Evolutionary conservation across 2,797 vertebrate genomes (phyloP), one percentile per base, ranked within the genome.

Genomic region (Lateolabrax maculatus): DNA sequence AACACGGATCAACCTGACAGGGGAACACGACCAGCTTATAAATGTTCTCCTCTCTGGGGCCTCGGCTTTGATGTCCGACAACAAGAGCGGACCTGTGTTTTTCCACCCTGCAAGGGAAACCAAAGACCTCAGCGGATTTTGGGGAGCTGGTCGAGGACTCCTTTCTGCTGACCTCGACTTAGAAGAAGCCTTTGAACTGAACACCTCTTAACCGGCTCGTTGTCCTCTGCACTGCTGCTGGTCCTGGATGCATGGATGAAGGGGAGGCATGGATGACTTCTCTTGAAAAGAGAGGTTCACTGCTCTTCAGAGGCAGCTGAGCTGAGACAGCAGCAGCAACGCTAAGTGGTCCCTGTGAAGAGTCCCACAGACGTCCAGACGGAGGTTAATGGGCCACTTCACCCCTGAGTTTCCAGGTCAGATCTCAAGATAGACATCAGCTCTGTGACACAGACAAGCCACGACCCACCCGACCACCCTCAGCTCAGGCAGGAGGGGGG

Each of bases 341-440:
- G 65, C 62, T 84, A 84, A 89, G 88, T 85, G 90, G 75, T 68
- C 84, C 60, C 68, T 55, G 69, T 76, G 85, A 90, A 60, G 80
- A 80, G 75, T 64, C 29, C 37, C 25, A 5, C 63, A 88, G 77
- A 62, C 46, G 27, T 48, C 62, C 57, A 77, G 79, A 75, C 58
- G 4, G 79, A 65, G 90, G 87, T 90, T 87, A 92, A 89, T 85
- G 84, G 89, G 75, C 63, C 84, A 80, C 87, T 90, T 93, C 83
- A 89, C 86, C 76, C 65, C 19, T 48, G 60, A 85, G 69, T 18
- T 80, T 87, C 67, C 79, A 82, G 85, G 85, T 83, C 77, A 85
- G 66, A 62, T 84, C 80, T 71, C n/a, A 13, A 80, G 80, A 87
- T 63, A 80, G 62, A 83, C 46, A n/a, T 79, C 58, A 62, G 75